Percentiles rank a stretch among this genome's conserved stretches.
phyloP scores from a whole-genome alignment of 1,140 invertebrate species.

The Yoshiicerus persimilis region DNA sequence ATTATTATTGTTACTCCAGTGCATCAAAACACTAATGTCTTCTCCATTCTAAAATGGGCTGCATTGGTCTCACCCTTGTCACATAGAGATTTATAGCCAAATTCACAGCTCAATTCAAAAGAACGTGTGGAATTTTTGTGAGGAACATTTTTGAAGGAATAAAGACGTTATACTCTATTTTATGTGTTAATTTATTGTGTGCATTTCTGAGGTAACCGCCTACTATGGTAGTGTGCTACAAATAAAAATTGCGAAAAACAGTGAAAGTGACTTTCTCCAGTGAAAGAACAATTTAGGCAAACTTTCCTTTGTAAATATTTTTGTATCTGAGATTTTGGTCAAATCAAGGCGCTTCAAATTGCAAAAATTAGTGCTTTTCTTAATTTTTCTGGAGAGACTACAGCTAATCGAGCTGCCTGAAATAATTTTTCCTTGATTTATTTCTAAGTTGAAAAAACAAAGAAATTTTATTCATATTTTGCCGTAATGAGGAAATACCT shows the following conservation, averaged over 20 bases:
- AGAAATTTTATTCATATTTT: neutral
- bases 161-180: neutral
- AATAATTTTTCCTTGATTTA: too few relatives aligned
- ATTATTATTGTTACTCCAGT: neutral
- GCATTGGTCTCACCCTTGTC: neutral
- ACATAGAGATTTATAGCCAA: constrained; percentile 22
- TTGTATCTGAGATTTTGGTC: too few relatives aligned
- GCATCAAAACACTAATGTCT: neutral
- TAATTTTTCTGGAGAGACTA: too few relatives aligned
- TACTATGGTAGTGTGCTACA: too few relatives aligned
- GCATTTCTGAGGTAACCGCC: neutral
- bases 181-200: neutral
- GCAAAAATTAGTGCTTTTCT: too few relatives aligned
- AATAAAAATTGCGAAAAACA: too few relatives aligned
- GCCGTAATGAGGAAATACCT: neutral
- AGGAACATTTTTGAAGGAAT: constrained; percentile 3
- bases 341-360: too few relatives aligned
- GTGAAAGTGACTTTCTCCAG: neutral
- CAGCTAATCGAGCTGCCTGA: too few relatives aligned
- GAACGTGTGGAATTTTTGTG: constrained; percentile 15
- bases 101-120: constrained; percentile 22
- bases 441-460: too few relatives aligned
- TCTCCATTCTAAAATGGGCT: neutral
- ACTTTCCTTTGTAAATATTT: too few relatives aligned
- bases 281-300: too few relatives aligned